Evolutionary conservation across 2,113 vertebrate species (phyloP).

Genomic region (Ictalurus punctatus): DNA sequence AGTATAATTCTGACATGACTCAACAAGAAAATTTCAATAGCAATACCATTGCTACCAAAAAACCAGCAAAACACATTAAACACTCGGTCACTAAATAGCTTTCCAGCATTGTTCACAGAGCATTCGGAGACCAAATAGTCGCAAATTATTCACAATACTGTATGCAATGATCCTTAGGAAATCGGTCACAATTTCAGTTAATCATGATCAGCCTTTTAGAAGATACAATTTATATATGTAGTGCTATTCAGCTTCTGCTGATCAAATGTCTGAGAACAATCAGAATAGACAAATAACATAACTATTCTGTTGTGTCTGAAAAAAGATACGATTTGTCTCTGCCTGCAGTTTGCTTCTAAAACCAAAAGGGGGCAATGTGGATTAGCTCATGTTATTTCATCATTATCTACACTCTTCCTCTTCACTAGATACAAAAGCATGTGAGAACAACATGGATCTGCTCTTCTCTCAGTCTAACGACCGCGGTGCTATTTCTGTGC

Average conservation of each 20-base stretch:
- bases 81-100: neutral
- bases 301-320: neutral
- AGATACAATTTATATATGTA: neutral
- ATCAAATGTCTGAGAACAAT: neutral
- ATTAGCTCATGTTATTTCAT: conserved; percentile 34
- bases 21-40: conserved; percentile 3
- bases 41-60: conserved; percentile 1
- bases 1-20: conserved; percentile 22
- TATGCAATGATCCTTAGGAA: neutral
- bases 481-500: conserved; percentile 52
- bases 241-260: neutral
- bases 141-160: neutral
- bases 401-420: conserved; percentile 45
- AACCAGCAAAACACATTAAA: conserved; percentile 24
- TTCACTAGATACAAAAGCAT: conserved; percentile 40
- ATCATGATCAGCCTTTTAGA: neutral
- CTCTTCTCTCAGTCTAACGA: conserved; percentile 49
- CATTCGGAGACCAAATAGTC: neutral
- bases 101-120: conserved; percentile 5
- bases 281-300: neutral
- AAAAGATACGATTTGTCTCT: neutral
- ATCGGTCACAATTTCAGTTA: neutral
- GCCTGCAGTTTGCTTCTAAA: conserved; percentile 24
- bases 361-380: conserved; percentile 68
- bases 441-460: conserved; percentile 45